Percentiles rank a stretch among this genome's conserved stretches.
Conservation (phyloP, 2,888 invertebrate genomes). For the Marronus borbonicus region DNA sequence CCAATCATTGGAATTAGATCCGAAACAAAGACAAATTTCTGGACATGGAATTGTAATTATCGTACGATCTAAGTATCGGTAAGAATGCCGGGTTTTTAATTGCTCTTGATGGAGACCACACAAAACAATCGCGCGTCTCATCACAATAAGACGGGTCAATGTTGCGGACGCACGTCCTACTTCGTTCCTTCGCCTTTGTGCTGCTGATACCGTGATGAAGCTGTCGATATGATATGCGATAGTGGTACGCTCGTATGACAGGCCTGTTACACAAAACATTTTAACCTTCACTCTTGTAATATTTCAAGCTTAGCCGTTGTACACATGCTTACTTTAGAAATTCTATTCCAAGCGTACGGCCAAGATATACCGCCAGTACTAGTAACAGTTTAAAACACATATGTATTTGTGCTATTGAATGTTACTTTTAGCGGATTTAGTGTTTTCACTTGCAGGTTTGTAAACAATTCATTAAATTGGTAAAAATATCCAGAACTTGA, state of each 20-base stretch:
- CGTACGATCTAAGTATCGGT: constrained; percentile 36
- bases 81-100: constrained; percentile 51
- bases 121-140: constrained; percentile 49
- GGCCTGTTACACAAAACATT: constrained; percentile 53
- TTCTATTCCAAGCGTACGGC: too few relatives aligned
- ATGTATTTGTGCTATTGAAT: not conserved
- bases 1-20: constrained; percentile 15
- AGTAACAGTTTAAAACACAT: too few relatives aligned
- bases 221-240: constrained; percentile 66
- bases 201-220: constrained; percentile 62
- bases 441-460: too few relatives aligned
- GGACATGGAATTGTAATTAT: constrained; percentile 40
- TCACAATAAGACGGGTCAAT: constrained; percentile 48
- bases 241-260: constrained; percentile 63
- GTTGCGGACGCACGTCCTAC: constrained; percentile 32
- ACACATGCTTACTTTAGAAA: too few relatives aligned
- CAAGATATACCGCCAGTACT: too few relatives aligned
- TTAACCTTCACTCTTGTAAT: constrained; percentile 47
- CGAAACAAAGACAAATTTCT: constrained; percentile 39
- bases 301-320: constrained; percentile 30
- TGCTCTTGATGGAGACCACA: constrained; percentile 50
- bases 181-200: constrained; percentile 38
- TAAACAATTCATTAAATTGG: too few relatives aligned
- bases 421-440: too few relatives aligned
- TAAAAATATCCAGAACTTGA: too few relatives aligned